Evolutionary conservation across 2,888 invertebrate genomes (phyloP).

Genomic region (Harpalus rubripes): DNA sequence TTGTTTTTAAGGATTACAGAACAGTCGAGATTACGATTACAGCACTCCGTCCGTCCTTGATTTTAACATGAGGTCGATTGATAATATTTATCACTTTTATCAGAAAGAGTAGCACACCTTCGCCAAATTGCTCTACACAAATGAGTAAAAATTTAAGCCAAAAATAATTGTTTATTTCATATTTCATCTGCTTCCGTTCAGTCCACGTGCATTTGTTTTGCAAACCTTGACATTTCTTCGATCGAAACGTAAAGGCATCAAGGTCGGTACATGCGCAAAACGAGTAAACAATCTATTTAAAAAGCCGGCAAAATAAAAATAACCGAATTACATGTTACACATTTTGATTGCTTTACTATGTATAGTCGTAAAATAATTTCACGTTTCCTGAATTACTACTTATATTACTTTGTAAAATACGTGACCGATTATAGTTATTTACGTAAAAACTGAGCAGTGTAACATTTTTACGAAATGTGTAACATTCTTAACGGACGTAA

Average conservation of each 20-base stretch:
- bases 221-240: conserved; percentile 48
- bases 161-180: conserved; percentile 10
- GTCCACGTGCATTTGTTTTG: conserved; percentile 46
- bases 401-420: too few relatives aligned
- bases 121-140: neutral
- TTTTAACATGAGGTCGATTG: conserved; percentile 41
- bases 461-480: too few relatives aligned
- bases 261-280: conserved; percentile 55
- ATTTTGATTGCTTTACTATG: neutral
- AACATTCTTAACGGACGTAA: too few relatives aligned
- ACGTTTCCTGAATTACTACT: neutral
- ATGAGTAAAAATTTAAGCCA: neutral
- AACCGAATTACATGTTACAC: neutral
- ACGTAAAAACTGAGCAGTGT: too few relatives aligned
- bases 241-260: conserved; percentile 1
- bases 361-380: neutral
- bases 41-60: conserved; percentile 39
- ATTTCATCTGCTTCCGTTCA: neutral
- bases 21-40: too few relatives aligned
- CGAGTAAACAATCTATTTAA: conserved; percentile 45
- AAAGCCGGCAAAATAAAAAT: conserved; percentile 43
- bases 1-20: conserved; percentile 50
- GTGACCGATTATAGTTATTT: too few relatives aligned
- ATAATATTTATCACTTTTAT: conserved; percentile 37
- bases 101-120: conserved; percentile 30